Percentiles rank a stretch among this genome's conserved stretches.
Evolutionary conservation across 2,888 invertebrate species (phyloP).

Genomic region (Cryptocheilus praepositus): DNA sequence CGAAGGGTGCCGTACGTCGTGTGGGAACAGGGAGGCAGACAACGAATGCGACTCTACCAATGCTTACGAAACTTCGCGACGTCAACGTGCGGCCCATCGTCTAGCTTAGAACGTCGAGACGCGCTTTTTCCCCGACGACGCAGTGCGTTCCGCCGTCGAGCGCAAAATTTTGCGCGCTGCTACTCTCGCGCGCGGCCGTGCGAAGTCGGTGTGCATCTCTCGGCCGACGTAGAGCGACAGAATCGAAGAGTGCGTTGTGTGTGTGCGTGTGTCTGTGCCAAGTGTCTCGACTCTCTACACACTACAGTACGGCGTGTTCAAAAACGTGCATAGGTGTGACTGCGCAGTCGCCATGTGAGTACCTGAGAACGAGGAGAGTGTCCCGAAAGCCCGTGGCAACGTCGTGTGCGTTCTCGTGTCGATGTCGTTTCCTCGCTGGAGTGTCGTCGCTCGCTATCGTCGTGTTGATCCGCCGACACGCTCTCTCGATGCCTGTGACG

Average conservation of each 20-base stretch:
- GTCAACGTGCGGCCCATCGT: conserved; percentile 39
- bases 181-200: no score
- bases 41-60: conserved; percentile 61
- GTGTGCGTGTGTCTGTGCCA: no score
- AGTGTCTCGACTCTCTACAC: no score
- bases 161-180: no score
- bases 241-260: no score
- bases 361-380: conserved; percentile 44
- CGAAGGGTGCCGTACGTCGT: conserved; percentile 44
- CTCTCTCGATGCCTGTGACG: no score
- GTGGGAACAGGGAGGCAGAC: conserved; percentile 63
- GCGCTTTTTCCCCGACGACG: background rate
- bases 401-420: conserved; percentile 10
- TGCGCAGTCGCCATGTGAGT: conserved; percentile 74
- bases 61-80: conserved; percentile 60
- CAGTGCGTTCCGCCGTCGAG: no score
- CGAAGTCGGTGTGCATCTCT: no score
- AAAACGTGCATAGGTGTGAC: conserved; percentile 72
- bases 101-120: conserved; percentile 14
- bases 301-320: conserved; percentile 44
- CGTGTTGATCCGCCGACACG: no score
- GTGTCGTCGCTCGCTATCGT: no score
- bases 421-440: conserved; percentile 1
- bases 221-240: no score
- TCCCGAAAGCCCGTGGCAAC: conserved; percentile 31